Evolutionary conservation across 2,113 vertebrate genomes (phyloP), one percentile per base, ranked within the genome.

Genomic region (Rhinoderma darwinii): DNA sequence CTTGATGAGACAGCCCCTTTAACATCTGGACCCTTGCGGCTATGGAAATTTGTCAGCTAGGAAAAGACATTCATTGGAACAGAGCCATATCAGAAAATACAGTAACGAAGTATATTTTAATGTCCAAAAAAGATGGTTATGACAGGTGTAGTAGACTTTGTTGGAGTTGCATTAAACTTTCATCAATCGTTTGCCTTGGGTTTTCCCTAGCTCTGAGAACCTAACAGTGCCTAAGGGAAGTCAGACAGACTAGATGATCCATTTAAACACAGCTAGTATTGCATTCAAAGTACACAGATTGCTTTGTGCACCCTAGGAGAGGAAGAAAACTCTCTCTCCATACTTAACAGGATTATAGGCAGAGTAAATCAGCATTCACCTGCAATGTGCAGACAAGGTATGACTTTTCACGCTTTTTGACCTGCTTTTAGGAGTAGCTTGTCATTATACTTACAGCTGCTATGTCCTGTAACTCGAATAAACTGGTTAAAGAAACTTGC

Each of bases 311-410:
- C 35, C 68, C 68, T 25, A 41, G 68, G 68, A 37, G 74, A 50
- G 30, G 75, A 78, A 51, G 27, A 78, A 47, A 43, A 27, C 30
- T 9, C 27, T 51, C 20, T 77, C 27, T 54, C 44, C 75, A 78
- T 35, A 37, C 50, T 51, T 51, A 47, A 50, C 15, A 78, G 50
- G 44, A 78, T 78, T 78, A 54, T 10, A 54, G 47, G 44, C 47
- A 78, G 5, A 75, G 25, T 30, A 78, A 78, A 78, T 78, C n/a
- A 35, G 74, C 44, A 32, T 47, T 77, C 43, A 77, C n/a, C 74
- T 51, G 75, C 75, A 78, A 54, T 51, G 75, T 50, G 75, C 75
- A 78, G 75, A 77, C 74, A 75, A 75, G 73, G 73, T 75, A 75
- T 44, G 73, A 75, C 41, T 75, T 75, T 75, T 75, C 41, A 75